Base-by-base conservation (phyloP, 64 coral and sea anemone genomes). In the Anthopleura sola region DNA sequence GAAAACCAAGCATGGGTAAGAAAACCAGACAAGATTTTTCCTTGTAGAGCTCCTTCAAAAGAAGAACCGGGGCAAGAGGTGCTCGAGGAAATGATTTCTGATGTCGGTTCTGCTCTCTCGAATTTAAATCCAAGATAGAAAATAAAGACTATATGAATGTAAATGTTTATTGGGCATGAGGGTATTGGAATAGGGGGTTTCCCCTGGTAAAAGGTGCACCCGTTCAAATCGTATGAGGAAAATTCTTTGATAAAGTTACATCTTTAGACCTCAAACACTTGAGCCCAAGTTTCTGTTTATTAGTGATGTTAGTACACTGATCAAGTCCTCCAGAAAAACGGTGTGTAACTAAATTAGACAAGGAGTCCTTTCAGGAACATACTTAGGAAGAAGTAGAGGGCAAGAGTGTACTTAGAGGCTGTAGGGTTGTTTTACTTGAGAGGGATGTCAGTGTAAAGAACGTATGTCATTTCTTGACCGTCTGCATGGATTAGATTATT, bases 331-430 rank as follows among this genome's bases (percentile, higher is more conserved):
- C 3, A 71, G 31, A 48, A 79, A 79, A 79, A 78, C 76, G 47
- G 0, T 34, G 74, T 79, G 36, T 48, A 79, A 79, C 76, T 48
- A 79, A 79, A 79, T 79, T 79, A 79, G 37, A 79, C 76, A 79
- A 79, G 36, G 36, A 79, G 76, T 23, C 37, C 36, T 79, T 79
- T 79, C 37, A 79, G 3, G 76, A 79, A 79, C 36, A 47, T 48
- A 79, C 76, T 79, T 79, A 37, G 36, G 39, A 47, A 38, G 36
- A 79, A 79, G 76, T 79, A 79, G n/a, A 79, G 31, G 76, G 76
- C 75, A 71, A 71, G 76, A 79, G 76, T 79, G 44, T 79, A 79
- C 76, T 79, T 79, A 79, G 76, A 79, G 44, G 76, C 76, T 24
- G 76, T 79, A 48, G 38, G n/a, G 76, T 47, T 38, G 39, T 79